Evolutionary conservation across 2,113 vertebrate genomes (phyloP), one percentile per base, ranked within the genome.

Genomic region (Nettapus auritus): DNA sequence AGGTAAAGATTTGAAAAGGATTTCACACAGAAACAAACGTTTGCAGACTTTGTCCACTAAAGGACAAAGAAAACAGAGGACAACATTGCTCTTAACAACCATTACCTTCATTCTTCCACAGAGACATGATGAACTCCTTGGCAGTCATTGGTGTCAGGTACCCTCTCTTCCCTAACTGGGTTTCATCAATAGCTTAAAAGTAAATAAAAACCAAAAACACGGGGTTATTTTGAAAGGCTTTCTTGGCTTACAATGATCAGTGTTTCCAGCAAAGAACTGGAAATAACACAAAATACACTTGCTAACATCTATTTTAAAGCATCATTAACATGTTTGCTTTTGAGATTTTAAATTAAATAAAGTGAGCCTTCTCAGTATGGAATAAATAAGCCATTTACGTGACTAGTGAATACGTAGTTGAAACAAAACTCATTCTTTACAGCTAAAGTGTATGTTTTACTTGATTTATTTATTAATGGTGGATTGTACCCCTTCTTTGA

Each of bases 51-150:
- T 33, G 34, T 33, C 44, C 33, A 22, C 12, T 82, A 23, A 79
- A 33, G 18, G 26, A 56, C 20, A 79, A 3, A 76, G 42, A 69
- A 40, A 52, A 26, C 29, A 92, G 18, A 19, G 78, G 68, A 21
- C 10, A 28, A 64, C 4, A 3, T 5, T n/a, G 48, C 38, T 66
- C 17, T 82, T 62, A 48, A 91, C 7, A 91, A 80, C 33, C 38
- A 34, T 85, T 94, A 99, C 99, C 99, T 98, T 99, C 99, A 67
- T 98, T 99, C 85, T 98, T 97, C 99, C 99, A 99, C 22, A 99
- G 93, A 64, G 98, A 95, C 34, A 82, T 66, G 62, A 98, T 55
- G 31, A 99, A 99, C 5, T 99, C 99, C 95, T 95, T 98, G 8
- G 99, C 98, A 6, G 97, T 98, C 85, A 96, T 98, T 0, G 99